Evolutionary conservation across 2,888 invertebrate genomes (phyloP).

Genomic region (Masnerella sp.): DNA sequence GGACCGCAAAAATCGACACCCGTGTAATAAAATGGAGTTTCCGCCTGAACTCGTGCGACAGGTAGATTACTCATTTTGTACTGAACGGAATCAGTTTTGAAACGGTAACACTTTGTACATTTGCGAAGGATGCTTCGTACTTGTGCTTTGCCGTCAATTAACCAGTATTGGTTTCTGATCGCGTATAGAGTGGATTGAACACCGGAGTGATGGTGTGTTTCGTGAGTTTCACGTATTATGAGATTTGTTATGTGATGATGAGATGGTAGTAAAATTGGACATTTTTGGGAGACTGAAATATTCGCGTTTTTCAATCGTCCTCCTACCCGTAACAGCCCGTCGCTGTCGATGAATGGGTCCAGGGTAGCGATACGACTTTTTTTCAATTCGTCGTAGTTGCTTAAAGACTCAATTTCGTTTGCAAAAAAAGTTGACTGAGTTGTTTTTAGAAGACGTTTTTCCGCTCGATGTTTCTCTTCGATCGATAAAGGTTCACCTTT

Average conservation of each 20-base stretch:
- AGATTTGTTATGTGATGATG: conserved; percentile 36
- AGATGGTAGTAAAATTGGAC: conserved; percentile 51
- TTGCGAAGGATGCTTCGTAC: conserved; percentile 31
- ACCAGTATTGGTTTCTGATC: conserved; percentile 42
- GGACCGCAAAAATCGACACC: neutral
- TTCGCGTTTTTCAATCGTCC: conserved; percentile 47
- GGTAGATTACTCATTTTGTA: conserved; percentile 8
- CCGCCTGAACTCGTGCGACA: neutral
- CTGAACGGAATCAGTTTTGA: neutral
- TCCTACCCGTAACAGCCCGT: conserved; percentile 32
- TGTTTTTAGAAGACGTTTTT: neutral
- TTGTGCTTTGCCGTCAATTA: conserved; percentile 38
- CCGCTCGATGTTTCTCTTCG: neutral
- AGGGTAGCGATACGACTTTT: neutral
- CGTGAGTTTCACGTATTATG: conserved; percentile 35
- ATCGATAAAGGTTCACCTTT: neutral
- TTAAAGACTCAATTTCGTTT: neutral
- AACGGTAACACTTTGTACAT: conserved; percentile 38
- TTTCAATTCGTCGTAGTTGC: neutral
- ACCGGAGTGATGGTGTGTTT: conserved; percentile 32
- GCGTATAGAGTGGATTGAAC: conserved; percentile 47
- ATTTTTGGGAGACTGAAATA: conserved; percentile 15
- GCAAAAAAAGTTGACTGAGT: neutral
- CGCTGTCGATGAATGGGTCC: neutral
- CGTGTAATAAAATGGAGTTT: neutral